A percentile compares a stretch with the other conserved stretches of the same genome.
These are phyloP conservation scores for Erynnis tages DNA, from an alignment of 2,888 invertebrate genomes.

Conservation along the genomic window DNA sequence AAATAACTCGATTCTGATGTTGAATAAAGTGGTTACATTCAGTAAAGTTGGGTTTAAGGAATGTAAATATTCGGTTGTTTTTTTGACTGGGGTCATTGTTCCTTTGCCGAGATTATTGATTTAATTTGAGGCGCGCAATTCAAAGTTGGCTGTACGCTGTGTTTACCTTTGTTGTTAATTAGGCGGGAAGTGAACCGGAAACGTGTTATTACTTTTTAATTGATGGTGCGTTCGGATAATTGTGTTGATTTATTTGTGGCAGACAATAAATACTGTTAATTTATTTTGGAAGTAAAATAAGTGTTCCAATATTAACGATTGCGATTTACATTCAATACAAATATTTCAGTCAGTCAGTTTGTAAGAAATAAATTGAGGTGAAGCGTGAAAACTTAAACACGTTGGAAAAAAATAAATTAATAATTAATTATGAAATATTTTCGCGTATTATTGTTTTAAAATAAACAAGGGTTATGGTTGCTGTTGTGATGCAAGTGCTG, in stretches of 20 bases:
- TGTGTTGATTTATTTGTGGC: no score
- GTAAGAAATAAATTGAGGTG: not conserved
- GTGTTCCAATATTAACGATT: no score
- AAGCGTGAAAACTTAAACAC: not conserved
- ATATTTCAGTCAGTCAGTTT: not conserved
- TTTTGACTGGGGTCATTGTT: slow-evolving; percentile 59
- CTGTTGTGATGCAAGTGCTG: slow-evolving; percentile 84
- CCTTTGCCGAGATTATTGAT: slow-evolving; percentile 67
- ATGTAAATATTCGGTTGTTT: slow-evolving; percentile 39
- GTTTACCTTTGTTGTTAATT: not conserved
- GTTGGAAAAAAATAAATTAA: not conserved
- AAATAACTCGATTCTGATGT: not conserved
- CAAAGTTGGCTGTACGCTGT: slow-evolving; percentile 34
- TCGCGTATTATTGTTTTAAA: not conserved
- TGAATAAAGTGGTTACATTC: not conserved
- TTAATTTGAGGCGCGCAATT: slow-evolving; percentile 63
- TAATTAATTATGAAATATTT: not conserved
- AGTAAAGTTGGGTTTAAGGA: slow-evolving; percentile 6
- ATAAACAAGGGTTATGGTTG: slow-evolving; percentile 71
- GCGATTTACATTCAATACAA: no score
- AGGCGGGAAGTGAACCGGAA: slow-evolving; percentile 3
- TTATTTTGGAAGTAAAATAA: no score
- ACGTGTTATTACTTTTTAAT: not conserved
- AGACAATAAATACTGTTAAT: no score
- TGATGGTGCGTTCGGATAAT: not conserved